Base-by-base conservation (phyloP, 2,797 vertebrate genomes). In the Clarias laeviceps region DNA sequence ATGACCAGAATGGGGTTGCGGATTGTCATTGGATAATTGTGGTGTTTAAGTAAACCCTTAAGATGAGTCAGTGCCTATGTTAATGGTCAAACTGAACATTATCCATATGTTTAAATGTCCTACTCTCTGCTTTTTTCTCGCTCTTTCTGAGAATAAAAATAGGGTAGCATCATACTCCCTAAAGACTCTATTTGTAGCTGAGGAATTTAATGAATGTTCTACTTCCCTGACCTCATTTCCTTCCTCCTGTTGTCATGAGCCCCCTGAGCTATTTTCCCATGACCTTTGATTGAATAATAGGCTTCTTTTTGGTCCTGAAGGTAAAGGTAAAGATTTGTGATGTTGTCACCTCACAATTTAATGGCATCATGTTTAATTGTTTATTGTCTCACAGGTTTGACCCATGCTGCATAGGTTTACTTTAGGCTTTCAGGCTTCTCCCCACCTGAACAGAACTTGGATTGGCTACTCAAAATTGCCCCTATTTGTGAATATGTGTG, bases 191-290 rank as follows among this genome's bases (percentile, higher is more conserved):
- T 81, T 84, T 84, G 77, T 76, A 76, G 86, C 69, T 84, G 34
- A 80, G 70, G 69, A 84, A 84, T 84, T 82, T 81, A 87, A 87
- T 84, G 85, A 65, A 87, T 27, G 82, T 61, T 83, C 85, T 80
- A 84, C 62, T 80, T 80, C 64, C 34, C 20, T 80, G 85, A 80
- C 85, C 85, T 84, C 84, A 73, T 87, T 87, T 84, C 59, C 37
- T 20, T 87, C 12, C 85, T 80, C 34, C 22, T 32, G 59, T 80
- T 84, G 76, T 29, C 82, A 80, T 73, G 66, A 64, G 76, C 57
- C 34, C 59, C 64, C 29, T 56, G 57, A 64, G 82, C 66, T 86
- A 65, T 83, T 86, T 86, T 79, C 22, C 34, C 32, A 57, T 80
- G 76, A 87, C 76, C 85, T 83, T 80, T 80, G 73, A 86, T 69